Evolutionary conservation across 2,797 vertebrate species (phyloP), one percentile per base, ranked within the genome.

Genomic region (Lycodopsis pacificus): DNA sequence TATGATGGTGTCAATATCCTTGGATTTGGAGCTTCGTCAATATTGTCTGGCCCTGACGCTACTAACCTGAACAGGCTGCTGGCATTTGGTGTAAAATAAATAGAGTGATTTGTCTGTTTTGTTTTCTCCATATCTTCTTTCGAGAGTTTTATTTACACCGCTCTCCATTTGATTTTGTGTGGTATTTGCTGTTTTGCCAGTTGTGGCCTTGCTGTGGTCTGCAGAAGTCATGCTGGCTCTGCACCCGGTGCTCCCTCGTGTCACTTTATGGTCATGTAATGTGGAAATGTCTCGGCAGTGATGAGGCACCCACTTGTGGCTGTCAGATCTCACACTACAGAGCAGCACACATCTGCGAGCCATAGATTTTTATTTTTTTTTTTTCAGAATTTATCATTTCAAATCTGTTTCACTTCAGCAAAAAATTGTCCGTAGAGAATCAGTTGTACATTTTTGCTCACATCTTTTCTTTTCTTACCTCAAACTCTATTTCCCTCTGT

Each of bases 41-140:
- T 95, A 95, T 95, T 95, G 92, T 93, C 92, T 89, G 91, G 91
- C 92, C 90, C 88, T 89, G 90, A 88, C 78, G 91, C 86, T 88
- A 89, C 92, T 94, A 94, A 94, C 94, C 94, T 95, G 93, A 91
- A 84, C 91, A 94, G 94, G 94, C 92, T 94, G 91, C 89, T 95
- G 94, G 94, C 93, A 94, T 96, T 95, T 94, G 91, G 92, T 94
- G 93, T 94, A 94, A 94, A 94, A 95, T 94, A 95, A 95, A 95
- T 94, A 95, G 92, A 95, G 93, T 92, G 94, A 95, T 95, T 96
- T 96, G 93, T 95, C 93, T 91, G 92, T 92, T 95, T 95, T 92
- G 22, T 27, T 95, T 95, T 95, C 92, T 90, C 88, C 89, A 86
- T 88, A 86, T 92, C 90, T 86, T 74, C 65, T 57, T 34, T 89